A percentile compares a stretch with the other conserved stretches of the same genome.
These are phyloP conservation scores for Neodontobutis hainanensis DNA, from an alignment of 2,113 vertebrate genomes.

Conservation along the genomic window DNA sequence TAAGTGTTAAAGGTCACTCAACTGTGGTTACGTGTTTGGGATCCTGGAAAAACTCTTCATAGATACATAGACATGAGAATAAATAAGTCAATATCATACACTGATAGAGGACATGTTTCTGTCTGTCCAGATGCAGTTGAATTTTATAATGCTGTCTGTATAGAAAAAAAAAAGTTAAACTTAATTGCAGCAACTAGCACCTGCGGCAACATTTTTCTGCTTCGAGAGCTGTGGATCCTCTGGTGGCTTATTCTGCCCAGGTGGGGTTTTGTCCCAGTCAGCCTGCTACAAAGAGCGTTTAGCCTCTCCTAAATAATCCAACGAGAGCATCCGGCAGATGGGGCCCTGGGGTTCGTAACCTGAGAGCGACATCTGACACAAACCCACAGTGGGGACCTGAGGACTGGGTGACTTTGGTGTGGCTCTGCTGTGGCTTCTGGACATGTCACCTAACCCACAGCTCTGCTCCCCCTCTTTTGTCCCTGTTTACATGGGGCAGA, in stretches of 20 bases:
- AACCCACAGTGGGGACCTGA: constrained; percentile 41
- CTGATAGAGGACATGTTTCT: too few relatives aligned
- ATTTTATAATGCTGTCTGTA: too few relatives aligned
- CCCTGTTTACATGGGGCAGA: constrained; percentile 40
- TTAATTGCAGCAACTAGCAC: too few relatives aligned
- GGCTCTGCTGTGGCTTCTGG: constrained; percentile 51
- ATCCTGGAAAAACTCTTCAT: not conserved
- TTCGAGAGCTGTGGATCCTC: constrained; percentile 21
- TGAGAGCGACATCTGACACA: constrained; percentile 75
- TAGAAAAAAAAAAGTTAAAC: too few relatives aligned
- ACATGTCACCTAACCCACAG: constrained; percentile 65
- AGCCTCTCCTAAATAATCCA: constrained; percentile 82
- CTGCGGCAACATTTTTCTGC: constrained; percentile 24
- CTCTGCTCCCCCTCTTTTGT: constrained; percentile 25
- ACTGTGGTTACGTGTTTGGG: constrained; percentile 9
- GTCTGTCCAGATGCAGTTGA: too few relatives aligned
- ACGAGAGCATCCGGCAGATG: constrained; percentile 73
- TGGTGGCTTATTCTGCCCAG: constrained; percentile 45
- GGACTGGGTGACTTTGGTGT: constrained; percentile 55
- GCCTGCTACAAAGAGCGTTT: constrained; percentile 77
- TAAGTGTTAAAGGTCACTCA: constrained; percentile 46
- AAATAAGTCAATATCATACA: too few relatives aligned
- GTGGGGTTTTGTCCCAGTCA: constrained; percentile 72
- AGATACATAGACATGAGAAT: too few relatives aligned
- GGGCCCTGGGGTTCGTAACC: constrained; percentile 66